A percentile compares a stretch with the other conserved stretches of the same genome.
Conservation (phyloP, 2,113 vertebrate species). For the Alligator mississippiensis region DNA sequence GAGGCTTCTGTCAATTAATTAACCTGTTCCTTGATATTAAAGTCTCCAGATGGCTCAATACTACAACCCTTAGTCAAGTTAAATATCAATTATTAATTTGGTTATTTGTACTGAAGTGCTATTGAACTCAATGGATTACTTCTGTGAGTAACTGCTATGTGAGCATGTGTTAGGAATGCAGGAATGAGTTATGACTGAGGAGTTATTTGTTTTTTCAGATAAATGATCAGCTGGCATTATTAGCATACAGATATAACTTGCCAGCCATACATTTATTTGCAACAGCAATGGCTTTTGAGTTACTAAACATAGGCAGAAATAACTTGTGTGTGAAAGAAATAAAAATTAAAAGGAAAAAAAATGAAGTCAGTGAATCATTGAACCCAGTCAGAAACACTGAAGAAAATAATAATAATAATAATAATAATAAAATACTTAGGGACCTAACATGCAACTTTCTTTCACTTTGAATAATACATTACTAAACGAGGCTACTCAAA, state of each 20-base stretch:
- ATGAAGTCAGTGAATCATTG: background rate
- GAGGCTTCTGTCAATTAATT: background rate
- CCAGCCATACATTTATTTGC: background rate
- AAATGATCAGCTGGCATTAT: background rate
- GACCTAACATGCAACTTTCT: background rate
- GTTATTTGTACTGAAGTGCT: background rate
- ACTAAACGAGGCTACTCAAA: background rate
- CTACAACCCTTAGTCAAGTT: background rate
- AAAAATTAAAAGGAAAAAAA: slow-evolving; percentile 11
- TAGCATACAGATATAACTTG: background rate
- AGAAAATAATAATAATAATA: background rate
- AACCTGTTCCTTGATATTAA: slow-evolving; percentile 13
- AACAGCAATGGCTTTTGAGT: background rate
- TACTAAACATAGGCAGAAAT: background rate
- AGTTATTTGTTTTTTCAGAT: background rate
- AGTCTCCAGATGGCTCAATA: background rate
- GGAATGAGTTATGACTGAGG: background rate
- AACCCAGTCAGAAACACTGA: background rate
- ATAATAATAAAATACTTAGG: background rate
- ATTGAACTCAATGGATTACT: background rate
- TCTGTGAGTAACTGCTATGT: background rate
- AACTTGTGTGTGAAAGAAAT: background rate
- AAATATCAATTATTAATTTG: slow-evolving; percentile 19
- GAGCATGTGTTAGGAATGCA: background rate
- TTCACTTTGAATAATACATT: background rate